Base-by-base conservation (phyloP, 2,888 invertebrate species). In the Pherbina coryleti region DNA sequence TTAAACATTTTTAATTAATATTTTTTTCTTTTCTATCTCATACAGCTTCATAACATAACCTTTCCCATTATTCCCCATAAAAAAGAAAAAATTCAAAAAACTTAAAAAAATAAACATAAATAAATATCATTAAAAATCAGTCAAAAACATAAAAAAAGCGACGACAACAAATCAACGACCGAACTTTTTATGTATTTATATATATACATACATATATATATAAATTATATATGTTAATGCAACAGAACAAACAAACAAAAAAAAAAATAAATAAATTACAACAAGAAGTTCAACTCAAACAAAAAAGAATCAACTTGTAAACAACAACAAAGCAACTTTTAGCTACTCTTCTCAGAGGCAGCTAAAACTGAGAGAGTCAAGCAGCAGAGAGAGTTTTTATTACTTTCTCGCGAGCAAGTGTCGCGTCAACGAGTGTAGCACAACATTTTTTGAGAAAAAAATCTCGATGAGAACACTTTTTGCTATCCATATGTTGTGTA, bases 31-130 rank as follows among this genome's bases (percentile, higher is more conserved):
- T n/a, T 74, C 51, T 31, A n/a, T 60, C 17, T 72, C 44, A 11
- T 17, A 60, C 72, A 75, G 75, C 31, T 66, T 75, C 75, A 75
- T 53, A 53, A 75, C 34, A 75, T 53, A 75, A 67, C 55, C 55
- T 67, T 72, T 76, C 49, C 72, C 70, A 62, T 22, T 78, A 76
- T 17, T 66, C n/a, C 62, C 51, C 53, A 73, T 17, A 37, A 75
- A 75, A n/a, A 75, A 64, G 51, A 75, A 78, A 44, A 34, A 17
- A 73, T 34, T 37, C 9, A 57, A 76, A 62, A 55, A 14, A 71
- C 19, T 53, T 31, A 31, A 73, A 53, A 51, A 44, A 78, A 14
- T 51, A 57, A 73, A 62, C n/a, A 22, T 7, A 60, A 34, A 25
- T 17, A 19, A 71, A 64, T 34, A 19, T 28, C 51, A 70, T 25